Base-by-base conservation (phyloP, 2,113 vertebrate genomes). In the Pteronura brasiliensis region DNA sequence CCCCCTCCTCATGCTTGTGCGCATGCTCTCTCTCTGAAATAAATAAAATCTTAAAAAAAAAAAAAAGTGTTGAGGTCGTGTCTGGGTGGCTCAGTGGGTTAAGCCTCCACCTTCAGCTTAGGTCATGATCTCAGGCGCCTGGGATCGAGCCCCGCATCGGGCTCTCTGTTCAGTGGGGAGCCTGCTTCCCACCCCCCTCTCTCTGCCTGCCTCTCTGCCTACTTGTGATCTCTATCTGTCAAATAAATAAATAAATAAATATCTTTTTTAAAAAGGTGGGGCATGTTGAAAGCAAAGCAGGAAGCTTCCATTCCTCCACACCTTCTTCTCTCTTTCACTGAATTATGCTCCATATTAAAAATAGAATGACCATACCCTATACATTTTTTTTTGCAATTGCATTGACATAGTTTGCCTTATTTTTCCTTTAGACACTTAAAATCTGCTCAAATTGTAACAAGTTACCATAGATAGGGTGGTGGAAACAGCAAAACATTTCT, bases 331-430 rank as follows among this genome's bases (percentile, higher is more conserved):
- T 69, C 8, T 23, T n/a, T 83, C 36, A 88, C 52, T 61, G 47
- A 94, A 39, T 80, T 49, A 17, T 74, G 80, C 13, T 83, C 29
- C 23, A 11, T 7, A 20, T 93, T 49, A 81, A 90, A 92, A 83
- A 84, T 69, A 84, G 86, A 87, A 59, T 67, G 80, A 15, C 42
- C 59, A 61, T 29, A 52, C 14, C 47, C 0, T 44, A 36, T 49
- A 71, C 27, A 71, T 79, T 81, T 96, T 90, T 90, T 88, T 88
- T 77, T 76, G 18, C 18, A 69, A 4, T 93, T 88, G 23, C 71
- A 36, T 63, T 27, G 20, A 61, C 14, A 79, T 39, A 4, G 67
- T 86, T 94, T 57, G 11, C 23, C 65, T 95, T 63, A 79, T 95
- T 63, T 95, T 94, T 81, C 65, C 15, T 6, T 59, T 76, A 81